These are phyloP conservation scores for Macheiramphus alcinus DNA, from an alignment of 2,113 vertebrate genomes.

Conservation along the genomic window DNA sequence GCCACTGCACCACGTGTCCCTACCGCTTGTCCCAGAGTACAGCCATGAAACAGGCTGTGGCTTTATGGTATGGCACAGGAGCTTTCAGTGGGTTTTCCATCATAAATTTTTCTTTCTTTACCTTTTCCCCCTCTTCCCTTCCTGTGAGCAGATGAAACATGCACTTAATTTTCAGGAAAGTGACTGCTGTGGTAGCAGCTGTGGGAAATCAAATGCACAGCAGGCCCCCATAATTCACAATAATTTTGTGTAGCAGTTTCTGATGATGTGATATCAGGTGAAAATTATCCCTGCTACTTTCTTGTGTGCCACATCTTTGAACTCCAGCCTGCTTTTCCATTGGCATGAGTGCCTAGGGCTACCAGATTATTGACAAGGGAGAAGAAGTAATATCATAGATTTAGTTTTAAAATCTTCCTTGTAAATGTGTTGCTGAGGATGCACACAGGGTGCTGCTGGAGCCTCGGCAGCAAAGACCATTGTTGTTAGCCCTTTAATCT, in stretches of 20 bases:
- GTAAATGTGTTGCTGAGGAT: background rate
- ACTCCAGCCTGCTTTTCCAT: slow-evolving; percentile 27
- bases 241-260: slow-evolving; percentile 70
- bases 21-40: background rate
- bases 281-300: slow-evolving; percentile 55
- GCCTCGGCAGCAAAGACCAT: background rate
- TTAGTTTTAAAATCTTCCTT: slow-evolving; percentile 19
- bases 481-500: background rate
- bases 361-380: slow-evolving; percentile 42
- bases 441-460: background rate
- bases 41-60: background rate
- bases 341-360: slow-evolving; percentile 37
- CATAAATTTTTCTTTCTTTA: background rate
- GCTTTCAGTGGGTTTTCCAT: background rate
- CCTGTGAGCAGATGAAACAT: slow-evolving; percentile 67
- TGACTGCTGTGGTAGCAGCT: slow-evolving; percentile 73
- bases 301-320: slow-evolving; percentile 29
- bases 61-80: accelerated
- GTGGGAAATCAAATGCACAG: slow-evolving; percentile 76
- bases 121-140: background rate
- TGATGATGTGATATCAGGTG: slow-evolving; percentile 65
- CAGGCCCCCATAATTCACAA: slow-evolving; percentile 71
- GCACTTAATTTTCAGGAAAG: slow-evolving; percentile 75
- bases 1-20: background rate
- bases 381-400: slow-evolving; percentile 22